Base-by-base conservation (phyloP, 92 coral and sea anemone species). In the Siderastrea radians region DNA sequence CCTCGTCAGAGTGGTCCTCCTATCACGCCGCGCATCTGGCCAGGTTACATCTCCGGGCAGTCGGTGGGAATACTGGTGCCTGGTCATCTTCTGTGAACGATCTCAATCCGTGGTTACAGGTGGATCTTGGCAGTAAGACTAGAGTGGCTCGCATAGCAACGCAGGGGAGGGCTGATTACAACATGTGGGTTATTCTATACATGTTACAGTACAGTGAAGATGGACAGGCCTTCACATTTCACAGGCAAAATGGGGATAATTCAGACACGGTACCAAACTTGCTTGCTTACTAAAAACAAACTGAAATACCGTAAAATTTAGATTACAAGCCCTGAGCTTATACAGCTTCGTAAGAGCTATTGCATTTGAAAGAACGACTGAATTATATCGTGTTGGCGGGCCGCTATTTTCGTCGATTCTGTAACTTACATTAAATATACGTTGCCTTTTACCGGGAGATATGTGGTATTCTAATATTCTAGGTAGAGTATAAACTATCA, bases 101-200 rank as follows among this genome's bases (percentile, higher is more conserved):
- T 75, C 51, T 10, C 4, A 73, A 79, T 4, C 93, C 67, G 7
- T 90, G 93, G 93, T 73, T 90, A 7, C 86, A 90, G 58, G 74
- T 90, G 46, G 83, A 85, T 54, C 83, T 90, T 55, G 14, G 16
- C 2, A 47, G 75, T 15, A 79, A 60, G n/a, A 15, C 68, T 49
- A 49, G 66, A 38, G 82, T 90, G 12, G 73, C 86, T 3, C 69
- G 82, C 0, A 55, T 90, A 49, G 86, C 86, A 13, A 90, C 93
- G 2, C 93, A 90, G 68, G 93, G 93, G 15, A 50, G 89, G 13
- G 68, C 77, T 50, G 49, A 3, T 3, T 45, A 61, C 38, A 54
- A 43, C 5, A 79, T 84, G 6, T 79, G 90, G 93, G 93, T 90
- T 47, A 85, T 77, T 57, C 66, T 74, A 12, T 90, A 90, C 77